phyloP scores from a whole-genome alignment of 2,888 invertebrate species.

The Eurytoma californica region DNA sequence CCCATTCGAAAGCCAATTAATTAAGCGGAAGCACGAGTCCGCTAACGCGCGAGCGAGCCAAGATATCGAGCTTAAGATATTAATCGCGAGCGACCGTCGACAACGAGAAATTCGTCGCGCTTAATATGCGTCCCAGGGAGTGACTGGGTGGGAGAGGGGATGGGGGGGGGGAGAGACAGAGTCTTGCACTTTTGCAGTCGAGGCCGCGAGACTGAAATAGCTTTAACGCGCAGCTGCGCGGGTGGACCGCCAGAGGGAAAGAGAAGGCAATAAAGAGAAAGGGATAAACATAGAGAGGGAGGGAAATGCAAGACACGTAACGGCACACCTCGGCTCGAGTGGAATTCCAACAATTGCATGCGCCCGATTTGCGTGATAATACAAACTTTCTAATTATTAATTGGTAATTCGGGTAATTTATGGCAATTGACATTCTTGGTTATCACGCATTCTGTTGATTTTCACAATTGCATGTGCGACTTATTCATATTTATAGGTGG shows the following conservation, averaged over 20 bases:
- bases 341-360: slow-evolving; percentile 21
- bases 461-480: background rate
- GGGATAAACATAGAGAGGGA: background rate
- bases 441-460: background rate
- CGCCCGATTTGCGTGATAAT: background rate
- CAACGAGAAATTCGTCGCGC: slow-evolving; percentile 20
- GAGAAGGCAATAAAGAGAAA: slow-evolving; percentile 4
- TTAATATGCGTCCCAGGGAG: slow-evolving; percentile 7
- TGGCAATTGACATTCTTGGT: background rate
- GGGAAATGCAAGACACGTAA: background rate
- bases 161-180: no score
- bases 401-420: background rate
- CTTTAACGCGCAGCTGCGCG: slow-evolving; percentile 12
- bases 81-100: slow-evolving; percentile 9
- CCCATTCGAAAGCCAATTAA: slow-evolving; percentile 16
- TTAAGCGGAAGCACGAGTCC: background rate
- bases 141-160: background rate
- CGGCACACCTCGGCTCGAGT: background rate
- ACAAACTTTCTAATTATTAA: background rate
- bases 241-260: background rate
- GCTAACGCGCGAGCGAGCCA: background rate
- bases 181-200: slow-evolving; percentile 7
- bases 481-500: background rate
- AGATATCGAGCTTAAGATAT: slow-evolving; percentile 1
- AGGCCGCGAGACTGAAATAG: background rate